phyloP scores from a whole-genome alignment of 1,140 invertebrate species.

The Cydia strobilella region DNA sequence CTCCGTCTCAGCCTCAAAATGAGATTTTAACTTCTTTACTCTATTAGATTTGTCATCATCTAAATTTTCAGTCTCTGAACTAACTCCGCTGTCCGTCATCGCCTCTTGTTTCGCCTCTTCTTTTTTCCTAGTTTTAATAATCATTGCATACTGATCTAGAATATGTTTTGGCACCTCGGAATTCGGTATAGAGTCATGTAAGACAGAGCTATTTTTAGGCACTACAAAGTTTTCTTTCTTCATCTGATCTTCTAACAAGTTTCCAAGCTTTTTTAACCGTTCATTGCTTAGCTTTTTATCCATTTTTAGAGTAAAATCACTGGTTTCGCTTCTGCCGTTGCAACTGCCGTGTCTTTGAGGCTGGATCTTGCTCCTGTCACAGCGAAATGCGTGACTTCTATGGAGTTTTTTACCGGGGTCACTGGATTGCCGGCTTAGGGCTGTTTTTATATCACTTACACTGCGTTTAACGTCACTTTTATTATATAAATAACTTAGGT shows the following conservation, averaged over 20 bases:
- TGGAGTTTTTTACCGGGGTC: slow-evolving; percentile 82
- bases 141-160: slow-evolving; percentile 78
- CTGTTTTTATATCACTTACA: slow-evolving; percentile 56
- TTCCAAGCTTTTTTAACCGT: slow-evolving; percentile 62
- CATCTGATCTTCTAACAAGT: slow-evolving; percentile 73
- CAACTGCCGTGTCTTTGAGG: slow-evolving; percentile 72
- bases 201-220: slow-evolving; percentile 11
- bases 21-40: slow-evolving; percentile 56
- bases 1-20: slow-evolving; percentile 52
- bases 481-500: slow-evolving; percentile 68
- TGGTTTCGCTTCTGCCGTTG: slow-evolving; percentile 71
- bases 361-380: slow-evolving; percentile 77
- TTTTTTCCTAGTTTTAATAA: slow-evolving; percentile 69
- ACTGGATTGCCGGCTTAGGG: slow-evolving; percentile 79
- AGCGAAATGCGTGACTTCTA: slow-evolving; percentile 82
- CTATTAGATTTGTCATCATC: slow-evolving; percentile 61
- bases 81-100: slow-evolving; percentile 76
- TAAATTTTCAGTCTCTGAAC: slow-evolving; percentile 76
- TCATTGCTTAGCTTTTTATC: slow-evolving; percentile 68
- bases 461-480: slow-evolving; percentile 59
- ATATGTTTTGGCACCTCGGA: slow-evolving; percentile 72
- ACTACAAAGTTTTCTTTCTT: slow-evolving; percentile 69
- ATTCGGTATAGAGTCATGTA: slow-evolving; percentile 60
- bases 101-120: slow-evolving; percentile 68
- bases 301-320: slow-evolving; percentile 66